Conservation (phyloP, 1,140 invertebrate species). For the Leptopilina clavipes region DNA sequence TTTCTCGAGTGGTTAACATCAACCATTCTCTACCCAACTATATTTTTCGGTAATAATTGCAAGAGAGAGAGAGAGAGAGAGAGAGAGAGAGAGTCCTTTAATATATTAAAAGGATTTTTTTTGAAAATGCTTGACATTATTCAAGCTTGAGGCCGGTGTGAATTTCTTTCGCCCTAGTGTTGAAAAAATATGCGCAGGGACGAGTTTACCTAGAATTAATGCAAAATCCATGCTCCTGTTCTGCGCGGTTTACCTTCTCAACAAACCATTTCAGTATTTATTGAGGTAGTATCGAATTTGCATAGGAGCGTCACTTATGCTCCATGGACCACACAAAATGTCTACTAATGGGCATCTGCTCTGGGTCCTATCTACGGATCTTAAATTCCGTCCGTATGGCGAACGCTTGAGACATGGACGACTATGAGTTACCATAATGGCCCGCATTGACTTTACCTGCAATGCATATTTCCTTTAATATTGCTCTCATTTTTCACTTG, state of each 20-base stretch:
- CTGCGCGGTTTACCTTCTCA: conserved; percentile 46
- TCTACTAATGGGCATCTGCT: conserved; percentile 70
- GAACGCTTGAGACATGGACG: conserved; percentile 21
- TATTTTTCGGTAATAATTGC: too few species aligned
- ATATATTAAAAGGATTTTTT: too few species aligned
- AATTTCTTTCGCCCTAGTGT: conserved; percentile 41
- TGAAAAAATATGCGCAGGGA: conserved; percentile 52
- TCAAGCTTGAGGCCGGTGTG: neutral
- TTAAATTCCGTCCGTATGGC: conserved; percentile 52
- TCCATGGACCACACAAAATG: conserved; percentile 73
- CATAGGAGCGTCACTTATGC: conserved; percentile 68
- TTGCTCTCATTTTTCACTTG: neutral
- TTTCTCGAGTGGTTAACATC: too few species aligned
- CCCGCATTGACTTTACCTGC: conserved; percentile 30
- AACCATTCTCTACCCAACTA: too few species aligned
- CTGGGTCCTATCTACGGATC: conserved; percentile 56
- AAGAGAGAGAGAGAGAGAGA: too few species aligned
- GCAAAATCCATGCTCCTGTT: conserved; percentile 63
- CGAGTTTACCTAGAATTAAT: conserved; percentile 64
- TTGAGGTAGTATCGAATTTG: conserved; percentile 71
- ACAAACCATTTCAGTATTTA: conserved; percentile 69
- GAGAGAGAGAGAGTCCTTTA: too few species aligned
- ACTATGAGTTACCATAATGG: conserved; percentile 31
- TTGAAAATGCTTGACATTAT: conserved; percentile 4
- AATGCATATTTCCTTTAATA: conserved; percentile 17